Evolutionary conservation across 1,140 invertebrate species (phyloP).

Genomic region (Eurosta solidaginis): DNA sequence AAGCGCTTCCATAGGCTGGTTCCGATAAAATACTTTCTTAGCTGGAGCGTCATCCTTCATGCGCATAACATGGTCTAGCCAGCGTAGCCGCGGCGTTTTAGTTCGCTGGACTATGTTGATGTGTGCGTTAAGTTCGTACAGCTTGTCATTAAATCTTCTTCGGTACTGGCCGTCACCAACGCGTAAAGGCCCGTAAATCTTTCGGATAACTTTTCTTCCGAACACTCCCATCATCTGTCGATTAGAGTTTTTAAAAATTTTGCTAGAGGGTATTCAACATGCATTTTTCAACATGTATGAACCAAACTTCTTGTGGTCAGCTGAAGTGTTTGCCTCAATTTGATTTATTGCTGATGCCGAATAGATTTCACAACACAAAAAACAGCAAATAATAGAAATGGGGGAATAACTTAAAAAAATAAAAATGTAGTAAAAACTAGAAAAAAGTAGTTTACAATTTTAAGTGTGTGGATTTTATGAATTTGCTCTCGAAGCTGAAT

Average conservation of each 20-base stretch:
- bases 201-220: too few relatives aligned
- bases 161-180: too few relatives aligned
- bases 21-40: too few relatives aligned
- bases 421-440: not conserved
- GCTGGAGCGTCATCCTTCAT: too few relatives aligned
- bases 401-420: not conserved
- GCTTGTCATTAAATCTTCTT: too few relatives aligned
- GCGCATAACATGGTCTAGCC: too few relatives aligned
- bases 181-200: too few relatives aligned
- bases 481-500: not conserved
- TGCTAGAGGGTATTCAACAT: not conserved
- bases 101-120: too few relatives aligned
- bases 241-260: too few relatives aligned
- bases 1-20: too few relatives aligned
- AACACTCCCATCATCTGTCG: not conserved
- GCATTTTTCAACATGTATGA: not conserved
- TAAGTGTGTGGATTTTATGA: not conserved
- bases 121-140: too few relatives aligned
- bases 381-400: not conserved
- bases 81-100: too few relatives aligned
- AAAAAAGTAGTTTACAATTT: not conserved
- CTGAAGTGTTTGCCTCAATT: not conserved
- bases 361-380: not conserved
- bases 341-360: slow-evolving; percentile 2
- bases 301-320: not conserved